Percentiles rank a stretch among this genome's conserved stretches.
These are phyloP conservation scores for Doris montereyensis DNA, from an alignment of 2,888 invertebrate species.

Conservation along the genomic window DNA sequence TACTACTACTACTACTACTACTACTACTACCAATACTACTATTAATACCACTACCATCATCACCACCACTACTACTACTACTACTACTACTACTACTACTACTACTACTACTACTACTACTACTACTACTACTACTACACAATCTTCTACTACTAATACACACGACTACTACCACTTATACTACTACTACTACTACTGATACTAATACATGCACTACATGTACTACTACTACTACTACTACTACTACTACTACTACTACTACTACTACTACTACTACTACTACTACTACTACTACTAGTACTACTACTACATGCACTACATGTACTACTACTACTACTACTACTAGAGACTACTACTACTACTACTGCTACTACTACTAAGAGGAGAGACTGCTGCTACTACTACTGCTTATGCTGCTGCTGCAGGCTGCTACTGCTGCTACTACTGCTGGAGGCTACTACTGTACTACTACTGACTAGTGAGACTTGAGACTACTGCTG, in stretches of 20 bases:
- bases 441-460: background rate
- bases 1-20: too few relatives aligned
- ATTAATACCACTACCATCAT: too few relatives aligned
- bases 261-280: background rate
- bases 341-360: slow-evolving; percentile 12
- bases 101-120: background rate
- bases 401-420: too few relatives aligned
- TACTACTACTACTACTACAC: too few relatives aligned
- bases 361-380: slow-evolving; percentile 12
- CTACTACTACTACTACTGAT: too few relatives aligned
- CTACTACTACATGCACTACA: background rate
- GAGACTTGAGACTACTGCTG: background rate
- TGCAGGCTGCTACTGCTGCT: slow-evolving; percentile 24
- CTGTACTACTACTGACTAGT: background rate
- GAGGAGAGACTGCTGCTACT: slow-evolving; percentile 11
- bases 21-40: too few relatives aligned
- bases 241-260: background rate
- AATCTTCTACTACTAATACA: too few relatives aligned
- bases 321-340: background rate
- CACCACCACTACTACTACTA: background rate
- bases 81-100: background rate
- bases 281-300: background rate
- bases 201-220: too few relatives aligned
- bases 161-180: slow-evolving; percentile 29
- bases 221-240: slow-evolving; percentile 28